Base-by-base conservation (phyloP, 1,140 invertebrate genomes). In the Chymomyza costata region DNA sequence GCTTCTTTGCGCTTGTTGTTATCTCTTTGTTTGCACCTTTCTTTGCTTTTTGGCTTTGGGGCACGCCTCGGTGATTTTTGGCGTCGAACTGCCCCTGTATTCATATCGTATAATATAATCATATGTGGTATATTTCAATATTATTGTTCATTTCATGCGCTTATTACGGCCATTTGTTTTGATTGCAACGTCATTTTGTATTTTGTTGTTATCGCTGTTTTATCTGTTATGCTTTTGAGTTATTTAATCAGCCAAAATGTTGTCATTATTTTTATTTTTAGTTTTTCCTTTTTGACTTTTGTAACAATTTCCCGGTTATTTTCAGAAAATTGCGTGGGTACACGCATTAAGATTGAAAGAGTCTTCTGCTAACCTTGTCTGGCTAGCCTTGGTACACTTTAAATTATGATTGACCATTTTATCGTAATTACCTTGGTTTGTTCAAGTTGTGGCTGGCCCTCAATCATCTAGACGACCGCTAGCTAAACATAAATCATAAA, bases 291-390 rank as follows among this genome's bases (percentile, higher is more conserved):
- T 28, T 28, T 5, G 5, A 10, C 10, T 28, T 28, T 28, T 28
- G 53, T 62, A 32, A 71, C 52, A 31, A 67, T 76, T 64, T 80
- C 59, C 71, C 67, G 71, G 50, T 64, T 65, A 28, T 6, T n/a
- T n/a, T n/a, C n/a, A n/a, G n/a, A n/a, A n/a, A n/a, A n/a, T n/a
- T n/a, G n/a, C n/a, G n/a, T n/a, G n/a, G n/a, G n/a, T n/a, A n/a
- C n/a, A n/a, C n/a, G n/a, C n/a, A n/a, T n/a, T n/a, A n/a, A n/a
- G n/a, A n/a, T n/a, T n/a, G n/a, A n/a, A n/a, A n/a, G n/a, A n/a
- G n/a, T n/a, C n/a, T n/a, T n/a, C n/a, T n/a, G n/a, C n/a, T n/a
- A n/a, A n/a, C n/a, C n/a, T n/a, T n/a, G n/a, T n/a, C n/a, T n/a
- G n/a, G n/a, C n/a, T n/a, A n/a, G n/a, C n/a, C n/a, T n/a, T n/a